Conservation (phyloP, 2,113 vertebrate genomes). For the Galbula dea region DNA sequence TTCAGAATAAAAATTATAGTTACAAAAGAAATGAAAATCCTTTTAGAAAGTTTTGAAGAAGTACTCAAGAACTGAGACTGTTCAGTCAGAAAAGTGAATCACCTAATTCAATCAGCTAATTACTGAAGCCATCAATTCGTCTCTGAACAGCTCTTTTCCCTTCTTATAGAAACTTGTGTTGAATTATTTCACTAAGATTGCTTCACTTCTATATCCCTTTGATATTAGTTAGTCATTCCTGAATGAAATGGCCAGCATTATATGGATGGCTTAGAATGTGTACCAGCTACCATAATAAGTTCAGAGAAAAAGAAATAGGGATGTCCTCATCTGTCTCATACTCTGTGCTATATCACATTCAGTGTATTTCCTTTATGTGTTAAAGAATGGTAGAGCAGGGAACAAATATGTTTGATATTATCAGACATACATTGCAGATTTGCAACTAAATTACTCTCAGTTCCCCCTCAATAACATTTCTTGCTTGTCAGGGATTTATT, state of each 20-base stretch:
- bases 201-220: not conserved
- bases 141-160: not conserved
- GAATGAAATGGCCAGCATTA: not conserved
- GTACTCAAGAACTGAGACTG: not conserved
- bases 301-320: not conserved
- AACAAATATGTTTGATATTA: not conserved
- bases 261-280: not conserved
- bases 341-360: not conserved
- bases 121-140: not conserved
- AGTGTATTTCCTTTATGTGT: not conserved
- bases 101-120: too few relatives aligned
- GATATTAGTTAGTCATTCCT: not conserved
- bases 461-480: not conserved
- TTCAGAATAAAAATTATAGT: not conserved
- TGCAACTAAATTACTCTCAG: not conserved
- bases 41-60: not conserved
- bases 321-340: not conserved
- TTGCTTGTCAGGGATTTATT: not conserved
- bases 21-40: not conserved
- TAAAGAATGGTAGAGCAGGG: not conserved
- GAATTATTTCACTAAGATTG: not conserved
- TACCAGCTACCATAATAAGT: not conserved
- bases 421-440: not conserved
- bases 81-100: not conserved
- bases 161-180: not conserved